Evolutionary conservation across 2,797 vertebrate species (phyloP).

Genomic region (Galagoides demidoff): DNA sequence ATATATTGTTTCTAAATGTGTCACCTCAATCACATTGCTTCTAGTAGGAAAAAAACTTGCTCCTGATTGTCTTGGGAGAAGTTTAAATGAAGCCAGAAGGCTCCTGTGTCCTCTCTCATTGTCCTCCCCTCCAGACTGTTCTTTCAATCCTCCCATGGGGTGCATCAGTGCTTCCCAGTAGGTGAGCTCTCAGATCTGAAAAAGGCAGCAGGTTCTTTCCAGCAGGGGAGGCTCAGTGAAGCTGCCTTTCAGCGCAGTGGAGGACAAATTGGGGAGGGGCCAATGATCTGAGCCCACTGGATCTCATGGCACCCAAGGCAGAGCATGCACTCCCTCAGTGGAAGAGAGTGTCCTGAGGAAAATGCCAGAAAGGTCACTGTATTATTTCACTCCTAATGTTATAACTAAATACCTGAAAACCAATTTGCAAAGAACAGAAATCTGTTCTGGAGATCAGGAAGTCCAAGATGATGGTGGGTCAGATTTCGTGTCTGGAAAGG

Average conservation of each 20-base stretch:
- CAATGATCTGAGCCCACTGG: neutral
- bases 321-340: neutral
- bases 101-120: constrained; percentile 71
- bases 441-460: neutral
- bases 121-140: constrained; percentile 70
- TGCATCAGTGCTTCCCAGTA: constrained; percentile 55
- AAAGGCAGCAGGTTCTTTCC: constrained; percentile 50
- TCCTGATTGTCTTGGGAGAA: constrained; percentile 75
- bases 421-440: neutral
- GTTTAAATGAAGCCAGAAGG: constrained; percentile 80
- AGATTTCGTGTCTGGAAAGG: neutral
- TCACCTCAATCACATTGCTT: neutral
- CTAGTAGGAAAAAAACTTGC: constrained; percentile 57
- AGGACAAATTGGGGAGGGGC: neutral
- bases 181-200: constrained; percentile 55
- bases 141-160: constrained; percentile 68
- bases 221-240: constrained; percentile 58
- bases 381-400: neutral
- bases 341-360: neutral
- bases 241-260: constrained; percentile 36
- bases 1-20: neutral
- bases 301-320: neutral
- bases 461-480: neutral
- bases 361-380: neutral
- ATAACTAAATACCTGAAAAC: neutral